phyloP scores from a whole-genome alignment of 2,888 invertebrate genomes.

The Tridacna gigas region DNA sequence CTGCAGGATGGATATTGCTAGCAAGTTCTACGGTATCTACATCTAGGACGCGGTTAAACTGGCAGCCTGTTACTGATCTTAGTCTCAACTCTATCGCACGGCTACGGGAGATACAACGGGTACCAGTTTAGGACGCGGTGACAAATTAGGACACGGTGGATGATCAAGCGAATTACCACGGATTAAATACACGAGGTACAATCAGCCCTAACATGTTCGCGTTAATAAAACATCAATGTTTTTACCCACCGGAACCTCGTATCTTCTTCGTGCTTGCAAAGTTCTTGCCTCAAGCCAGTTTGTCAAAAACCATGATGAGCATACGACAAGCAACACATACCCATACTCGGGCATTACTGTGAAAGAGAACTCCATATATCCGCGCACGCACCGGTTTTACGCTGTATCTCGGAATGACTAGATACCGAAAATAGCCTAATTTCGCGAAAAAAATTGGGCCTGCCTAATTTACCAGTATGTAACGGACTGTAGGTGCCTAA shows the following conservation, averaged over 20 bases:
- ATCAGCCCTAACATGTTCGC: not conserved
- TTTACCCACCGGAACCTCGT: slow-evolving; percentile 72
- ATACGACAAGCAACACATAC: slow-evolving; percentile 72
- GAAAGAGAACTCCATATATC: slow-evolving; percentile 43
- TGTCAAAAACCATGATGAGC: slow-evolving; percentile 69
- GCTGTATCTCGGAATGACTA: too few species aligned
- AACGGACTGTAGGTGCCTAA: too few species aligned
- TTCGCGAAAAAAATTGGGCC: too few species aligned
- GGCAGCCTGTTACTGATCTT: not conserved
- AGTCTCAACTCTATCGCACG: slow-evolving; percentile 10
- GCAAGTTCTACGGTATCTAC: too few species aligned
- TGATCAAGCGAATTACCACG: slow-evolving; percentile 15
- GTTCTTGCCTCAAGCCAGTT: slow-evolving; percentile 74
- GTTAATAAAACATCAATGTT: not conserved
- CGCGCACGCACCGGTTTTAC: slow-evolving; percentile 14
- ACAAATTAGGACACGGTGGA: slow-evolving; percentile 47
- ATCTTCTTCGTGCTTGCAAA: slow-evolving; percentile 72
- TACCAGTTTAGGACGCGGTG: not conserved
- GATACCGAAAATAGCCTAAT: too few species aligned
- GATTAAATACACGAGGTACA: slow-evolving; percentile 29
- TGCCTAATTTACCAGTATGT: too few species aligned
- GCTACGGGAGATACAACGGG: not conserved
- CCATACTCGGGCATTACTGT: slow-evolving; percentile 71
- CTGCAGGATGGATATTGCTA: too few species aligned
- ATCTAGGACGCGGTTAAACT: not conserved